A percentile compares a stretch with the other conserved stretches of the same genome.
Evolutionary conservation across 92 coral and sea anemone species (phyloP).

Genomic region (Virgularia gustaviana): DNA sequence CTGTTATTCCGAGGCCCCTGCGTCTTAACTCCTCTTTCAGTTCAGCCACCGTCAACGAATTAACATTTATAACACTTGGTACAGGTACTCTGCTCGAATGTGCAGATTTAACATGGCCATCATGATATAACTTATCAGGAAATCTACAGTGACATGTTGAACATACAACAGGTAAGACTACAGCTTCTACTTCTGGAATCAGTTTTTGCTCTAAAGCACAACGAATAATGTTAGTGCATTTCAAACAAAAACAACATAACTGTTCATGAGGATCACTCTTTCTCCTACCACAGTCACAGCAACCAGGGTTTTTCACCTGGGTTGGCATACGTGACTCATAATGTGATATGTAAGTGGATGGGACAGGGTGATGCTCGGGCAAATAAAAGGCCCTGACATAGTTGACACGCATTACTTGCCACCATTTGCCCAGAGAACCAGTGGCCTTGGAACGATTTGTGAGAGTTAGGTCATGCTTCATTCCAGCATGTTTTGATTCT

Average conservation of each 20-base stretch:
- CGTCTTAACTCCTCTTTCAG: not conserved
- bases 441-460: slow-evolving; percentile 46
- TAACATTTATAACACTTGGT: not conserved
- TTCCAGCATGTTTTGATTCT: slow-evolving; percentile 44
- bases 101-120: not conserved
- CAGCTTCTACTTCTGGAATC: not conserved
- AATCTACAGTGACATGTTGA: slow-evolving; percentile 6
- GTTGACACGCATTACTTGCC: slow-evolving; percentile 52
- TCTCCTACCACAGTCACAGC: slow-evolving; percentile 38
- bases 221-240: not conserved
- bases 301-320: not conserved
- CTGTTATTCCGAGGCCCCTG: not conserved
- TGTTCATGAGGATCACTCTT: slow-evolving; percentile 23
- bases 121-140: slow-evolving; percentile 11
- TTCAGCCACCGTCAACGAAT: not conserved
- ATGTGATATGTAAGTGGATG: slow-evolving; percentile 16
- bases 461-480: slow-evolving; percentile 40
- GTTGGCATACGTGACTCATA: slow-evolving; percentile 26
- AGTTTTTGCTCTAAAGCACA: slow-evolving; percentile 18
- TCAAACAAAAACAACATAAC: slow-evolving; percentile 22
- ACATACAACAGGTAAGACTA: slow-evolving; percentile 10
- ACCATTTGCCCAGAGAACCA: slow-evolving; percentile 49
- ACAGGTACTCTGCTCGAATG: not conserved
- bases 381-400: slow-evolving; percentile 23
- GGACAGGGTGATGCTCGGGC: slow-evolving; percentile 21